phyloP scores from a whole-genome alignment of 1,140 invertebrate genomes.

The Dendrolimus punctatus region DNA sequence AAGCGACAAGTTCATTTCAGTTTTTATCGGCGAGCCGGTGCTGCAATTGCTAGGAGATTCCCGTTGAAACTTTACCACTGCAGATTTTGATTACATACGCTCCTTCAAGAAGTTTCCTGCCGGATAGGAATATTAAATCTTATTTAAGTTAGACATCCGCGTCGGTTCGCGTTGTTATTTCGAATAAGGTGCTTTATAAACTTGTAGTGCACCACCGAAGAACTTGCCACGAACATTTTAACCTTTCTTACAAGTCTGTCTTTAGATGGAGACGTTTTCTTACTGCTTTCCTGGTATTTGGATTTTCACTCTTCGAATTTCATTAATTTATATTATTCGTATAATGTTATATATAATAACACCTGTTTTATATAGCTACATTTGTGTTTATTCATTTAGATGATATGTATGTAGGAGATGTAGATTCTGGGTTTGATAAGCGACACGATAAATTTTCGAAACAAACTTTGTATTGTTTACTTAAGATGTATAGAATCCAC shows the following conservation, averaged over 20 bases:
- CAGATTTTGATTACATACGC: constrained; percentile 70
- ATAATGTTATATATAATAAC: too few relatives aligned
- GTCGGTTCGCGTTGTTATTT: constrained; percentile 59
- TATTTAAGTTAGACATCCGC: constrained; percentile 68
- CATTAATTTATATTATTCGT: too few relatives aligned
- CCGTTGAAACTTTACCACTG: constrained; percentile 55
- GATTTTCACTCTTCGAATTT: too few relatives aligned
- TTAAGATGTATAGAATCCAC: too few relatives aligned
- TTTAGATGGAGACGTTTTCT: constrained; percentile 25
- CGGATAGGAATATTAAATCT: constrained; percentile 69
- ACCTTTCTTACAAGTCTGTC: constrained; percentile 27
- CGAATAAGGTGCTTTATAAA: constrained; percentile 59
- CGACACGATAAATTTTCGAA: too few relatives aligned
- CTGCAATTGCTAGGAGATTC: constrained; percentile 63
- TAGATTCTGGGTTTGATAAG: too few relatives aligned
- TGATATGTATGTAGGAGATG: too few relatives aligned
- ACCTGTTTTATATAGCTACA: too few relatives aligned
- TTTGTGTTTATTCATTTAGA: too few relatives aligned
- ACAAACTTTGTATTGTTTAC: too few relatives aligned
- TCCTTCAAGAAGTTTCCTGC: constrained; percentile 59
- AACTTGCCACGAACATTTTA: constrained; percentile 38
- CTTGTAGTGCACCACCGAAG: constrained; percentile 26
- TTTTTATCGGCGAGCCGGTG: constrained; percentile 52
- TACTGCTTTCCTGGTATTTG: neutral
- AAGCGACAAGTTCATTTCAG: constrained; percentile 67